Conservation (phyloP, 2,888 invertebrate species). For the Teleogryllus oceanicus region DNA sequence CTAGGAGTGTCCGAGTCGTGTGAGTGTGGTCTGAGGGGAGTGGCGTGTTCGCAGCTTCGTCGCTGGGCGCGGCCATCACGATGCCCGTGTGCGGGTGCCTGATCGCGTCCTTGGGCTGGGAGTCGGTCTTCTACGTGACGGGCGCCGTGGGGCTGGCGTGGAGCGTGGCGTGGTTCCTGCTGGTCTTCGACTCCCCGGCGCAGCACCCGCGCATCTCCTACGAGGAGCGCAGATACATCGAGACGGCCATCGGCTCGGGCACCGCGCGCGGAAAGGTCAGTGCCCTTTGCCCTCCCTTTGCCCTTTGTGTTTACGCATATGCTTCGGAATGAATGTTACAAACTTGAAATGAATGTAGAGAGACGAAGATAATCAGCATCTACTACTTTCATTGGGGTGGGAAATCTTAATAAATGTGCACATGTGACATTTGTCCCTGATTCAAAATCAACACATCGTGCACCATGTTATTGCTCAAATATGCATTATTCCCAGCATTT, state of each 20-base stretch:
- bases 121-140: constrained; percentile 84
- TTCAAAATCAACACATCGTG: no score
- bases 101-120: constrained; percentile 79
- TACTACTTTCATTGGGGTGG: no score
- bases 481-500: no score
- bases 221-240: constrained; percentile 68
- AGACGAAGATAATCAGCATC: no score
- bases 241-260: constrained; percentile 64
- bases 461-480: no score
- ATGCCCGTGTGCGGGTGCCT: constrained; percentile 84
- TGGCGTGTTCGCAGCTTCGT: constrained; percentile 61
- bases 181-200: constrained; percentile 77
- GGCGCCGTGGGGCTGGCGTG: constrained; percentile 72
- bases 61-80: constrained; percentile 85
- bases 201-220: constrained; percentile 75
- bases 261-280: constrained; percentile 40
- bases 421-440: no score
- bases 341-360: no score
- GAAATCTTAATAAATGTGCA: no score
- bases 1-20: no score
- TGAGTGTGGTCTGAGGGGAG: not conserved
- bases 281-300: not conserved
- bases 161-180: constrained; percentile 76
- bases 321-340: no score
- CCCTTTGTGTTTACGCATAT: no score